phyloP scores from a whole-genome alignment of 2,888 invertebrate species.

The Scaptodrosophila latifasciaeformis region DNA sequence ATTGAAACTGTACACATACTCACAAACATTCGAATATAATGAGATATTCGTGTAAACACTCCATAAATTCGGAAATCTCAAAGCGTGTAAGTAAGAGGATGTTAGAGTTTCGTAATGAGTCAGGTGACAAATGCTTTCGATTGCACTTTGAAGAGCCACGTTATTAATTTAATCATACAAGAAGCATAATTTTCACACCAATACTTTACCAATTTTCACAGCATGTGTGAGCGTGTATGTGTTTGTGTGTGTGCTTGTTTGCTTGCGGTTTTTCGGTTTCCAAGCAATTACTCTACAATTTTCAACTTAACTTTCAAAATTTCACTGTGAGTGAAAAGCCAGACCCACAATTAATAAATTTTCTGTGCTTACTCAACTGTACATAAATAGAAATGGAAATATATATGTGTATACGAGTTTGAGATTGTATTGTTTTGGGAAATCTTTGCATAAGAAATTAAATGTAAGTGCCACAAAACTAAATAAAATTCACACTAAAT shows the following conservation, averaged over 20 bases:
- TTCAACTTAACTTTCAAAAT: slow-evolving; percentile 32
- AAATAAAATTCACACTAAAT: slow-evolving; percentile 45
- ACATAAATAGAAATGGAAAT: no score
- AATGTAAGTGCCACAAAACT: slow-evolving; percentile 61
- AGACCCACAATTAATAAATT: slow-evolving; percentile 46
- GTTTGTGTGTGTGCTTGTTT: slow-evolving; percentile 10
- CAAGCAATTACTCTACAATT: slow-evolving; percentile 45
- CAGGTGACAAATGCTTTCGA: no score
- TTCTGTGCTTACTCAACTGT: slow-evolving; percentile 18
- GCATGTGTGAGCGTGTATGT: slow-evolving; percentile 6
- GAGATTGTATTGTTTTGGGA: slow-evolving; percentile 25
- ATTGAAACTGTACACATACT: no score
- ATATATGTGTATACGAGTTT: slow-evolving; percentile 26
- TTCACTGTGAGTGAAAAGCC: slow-evolving; percentile 11
- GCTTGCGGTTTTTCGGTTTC: slow-evolving; percentile 39
- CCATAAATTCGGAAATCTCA: no score
- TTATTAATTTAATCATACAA: slow-evolving; percentile 41
- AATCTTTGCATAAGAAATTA: slow-evolving; percentile 63
- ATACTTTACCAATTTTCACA: slow-evolving; percentile 2
- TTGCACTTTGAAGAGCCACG: slow-evolving; percentile 1
- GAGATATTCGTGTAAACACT: no score
- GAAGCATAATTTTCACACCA: slow-evolving; percentile 32
- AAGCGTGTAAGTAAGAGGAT: no score
- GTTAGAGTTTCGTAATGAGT: no score
- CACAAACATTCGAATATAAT: no score